Evolutionary conservation across 2,888 invertebrate species (phyloP).

Genomic region (Ochlodes sylvanus): DNA sequence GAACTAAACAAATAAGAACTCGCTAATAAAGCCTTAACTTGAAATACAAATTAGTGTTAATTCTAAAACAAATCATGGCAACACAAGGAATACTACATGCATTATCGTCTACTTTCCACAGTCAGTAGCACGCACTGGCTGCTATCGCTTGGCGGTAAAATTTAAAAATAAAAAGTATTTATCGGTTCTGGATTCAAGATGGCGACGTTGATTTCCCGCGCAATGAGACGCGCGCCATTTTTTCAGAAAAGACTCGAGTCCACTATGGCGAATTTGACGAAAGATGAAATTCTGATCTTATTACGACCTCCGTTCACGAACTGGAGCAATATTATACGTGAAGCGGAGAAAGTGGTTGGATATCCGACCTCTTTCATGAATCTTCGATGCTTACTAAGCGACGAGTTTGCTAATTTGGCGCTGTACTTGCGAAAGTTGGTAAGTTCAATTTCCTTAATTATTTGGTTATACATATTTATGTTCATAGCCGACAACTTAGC

Average conservation of each 20-base stretch:
- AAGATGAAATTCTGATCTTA: slow-evolving; percentile 76
- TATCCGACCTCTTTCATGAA: slow-evolving; percentile 86
- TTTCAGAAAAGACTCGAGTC: slow-evolving; percentile 75
- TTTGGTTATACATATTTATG: background rate
- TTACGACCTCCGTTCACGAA: slow-evolving; percentile 76
- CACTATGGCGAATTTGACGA: slow-evolving; percentile 76
- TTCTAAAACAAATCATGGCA: slow-evolving; percentile 39
- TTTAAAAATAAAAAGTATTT: slow-evolving; percentile 29
- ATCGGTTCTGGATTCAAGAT: slow-evolving; percentile 49
- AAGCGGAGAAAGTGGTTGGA: slow-evolving; percentile 82
- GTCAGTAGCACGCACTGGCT: slow-evolving; percentile 28
- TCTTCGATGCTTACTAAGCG: slow-evolving; percentile 84
- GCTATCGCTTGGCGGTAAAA: slow-evolving; percentile 32
- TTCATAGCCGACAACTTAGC: background rate
- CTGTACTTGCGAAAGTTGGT: slow-evolving; percentile 81
- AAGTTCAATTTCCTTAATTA: slow-evolving; percentile 51
- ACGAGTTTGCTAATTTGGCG: slow-evolving; percentile 86
- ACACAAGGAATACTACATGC: slow-evolving; percentile 27
- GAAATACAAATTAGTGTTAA: slow-evolving; percentile 33
- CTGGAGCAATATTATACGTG: slow-evolving; percentile 78
- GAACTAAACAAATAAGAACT: background rate
- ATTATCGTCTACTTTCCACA: slow-evolving; percentile 22
- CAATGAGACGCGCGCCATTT: slow-evolving; percentile 66
- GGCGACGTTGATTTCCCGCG: slow-evolving; percentile 72
- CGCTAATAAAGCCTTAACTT: slow-evolving; percentile 1